These are phyloP conservation scores for Meloidogyne hapla DNA, from an alignment of 1,140 invertebrate species.

Conservation along the genomic window DNA sequence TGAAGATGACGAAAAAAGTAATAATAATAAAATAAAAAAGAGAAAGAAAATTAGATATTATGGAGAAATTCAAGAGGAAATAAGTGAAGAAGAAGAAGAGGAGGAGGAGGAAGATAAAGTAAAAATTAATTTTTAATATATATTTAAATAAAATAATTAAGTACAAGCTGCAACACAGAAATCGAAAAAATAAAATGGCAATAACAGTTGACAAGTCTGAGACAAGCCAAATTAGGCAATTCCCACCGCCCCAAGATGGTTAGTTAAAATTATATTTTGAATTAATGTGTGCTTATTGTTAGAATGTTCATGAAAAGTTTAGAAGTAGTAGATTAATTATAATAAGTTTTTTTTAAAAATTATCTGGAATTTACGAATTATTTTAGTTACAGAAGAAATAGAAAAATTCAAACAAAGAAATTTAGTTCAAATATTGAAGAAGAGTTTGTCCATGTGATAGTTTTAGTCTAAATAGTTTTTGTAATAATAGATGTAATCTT, in stretches of 20 bases:
- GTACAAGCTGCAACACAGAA: not conserved
- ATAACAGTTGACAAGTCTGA: not conserved
- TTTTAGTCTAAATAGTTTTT: not conserved
- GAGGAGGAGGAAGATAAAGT: not conserved
- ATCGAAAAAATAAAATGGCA: not conserved
- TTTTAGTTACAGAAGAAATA: not conserved
- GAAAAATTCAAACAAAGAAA: conserved; percentile 4
- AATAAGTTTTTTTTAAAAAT: not conserved
- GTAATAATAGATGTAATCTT: not conserved
- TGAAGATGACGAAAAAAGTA: not conserved
- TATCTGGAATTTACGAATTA: not conserved
- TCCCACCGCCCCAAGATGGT: not conserved
- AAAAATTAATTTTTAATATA: not conserved
- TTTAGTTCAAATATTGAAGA: not conserved
- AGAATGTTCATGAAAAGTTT: too few relatives aligned
- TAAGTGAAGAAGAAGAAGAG: not conserved
- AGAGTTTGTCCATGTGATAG: not conserved
- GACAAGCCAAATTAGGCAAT: not conserved
- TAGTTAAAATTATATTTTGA: not conserved
- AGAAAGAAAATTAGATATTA: not conserved
- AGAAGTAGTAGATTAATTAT: too few relatives aligned
- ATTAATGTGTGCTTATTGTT: not conserved
- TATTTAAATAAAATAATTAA: not conserved
- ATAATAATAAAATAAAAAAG: not conserved
- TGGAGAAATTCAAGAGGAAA: not conserved